These are phyloP conservation scores for Ptychodera flava DNA, from an alignment of 35 echinoderm and acorn worm species.

Conservation along the genomic window DNA sequence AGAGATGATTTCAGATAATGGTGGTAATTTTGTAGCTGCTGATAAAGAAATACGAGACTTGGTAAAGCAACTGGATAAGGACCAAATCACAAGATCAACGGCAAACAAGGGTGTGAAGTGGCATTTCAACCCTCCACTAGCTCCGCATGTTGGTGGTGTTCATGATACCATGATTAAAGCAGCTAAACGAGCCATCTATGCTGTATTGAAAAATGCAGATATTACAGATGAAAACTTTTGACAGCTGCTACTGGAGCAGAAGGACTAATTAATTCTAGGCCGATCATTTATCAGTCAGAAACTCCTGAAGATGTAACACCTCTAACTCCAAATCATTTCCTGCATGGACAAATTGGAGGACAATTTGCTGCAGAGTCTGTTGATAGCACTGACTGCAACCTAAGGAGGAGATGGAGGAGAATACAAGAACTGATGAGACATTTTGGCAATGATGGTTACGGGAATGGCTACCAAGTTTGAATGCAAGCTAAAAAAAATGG, in stretches of 20 bases:
- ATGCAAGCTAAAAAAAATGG: constrained; percentile 25
- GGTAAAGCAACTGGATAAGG: constrained; percentile 25
- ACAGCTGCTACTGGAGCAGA: constrained; percentile 22
- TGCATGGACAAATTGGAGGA: constrained; percentile 28
- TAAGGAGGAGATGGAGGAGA: constrained; percentile 16
- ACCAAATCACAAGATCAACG: constrained; percentile 24
- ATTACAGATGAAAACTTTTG: constrained; percentile 32
- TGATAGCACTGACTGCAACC: background rate
- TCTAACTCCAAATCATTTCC: no score
- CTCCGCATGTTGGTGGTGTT: constrained; percentile 21
- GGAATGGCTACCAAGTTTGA: constrained; percentile 35
- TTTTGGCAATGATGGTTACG: constrained; percentile 30
- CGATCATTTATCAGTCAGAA: constrained; percentile 22
- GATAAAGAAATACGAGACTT: constrained; percentile 27
- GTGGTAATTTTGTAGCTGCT: constrained; percentile 28
- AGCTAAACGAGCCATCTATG: constrained; percentile 15
- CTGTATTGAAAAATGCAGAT: constrained; percentile 25
- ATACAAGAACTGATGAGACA: constrained; percentile 19
- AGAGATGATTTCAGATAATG: constrained; percentile 22
- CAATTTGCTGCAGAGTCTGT: constrained; percentile 21
- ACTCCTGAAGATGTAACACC: constrained; percentile 8
- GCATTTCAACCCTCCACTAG: constrained; percentile 30
- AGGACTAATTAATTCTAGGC: constrained; percentile 19
- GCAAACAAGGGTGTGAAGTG: background rate
- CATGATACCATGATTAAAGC: constrained; percentile 34